Evolutionary conservation across 2,888 invertebrate species (phyloP).

Genomic region (Ormia ochracea): DNA sequence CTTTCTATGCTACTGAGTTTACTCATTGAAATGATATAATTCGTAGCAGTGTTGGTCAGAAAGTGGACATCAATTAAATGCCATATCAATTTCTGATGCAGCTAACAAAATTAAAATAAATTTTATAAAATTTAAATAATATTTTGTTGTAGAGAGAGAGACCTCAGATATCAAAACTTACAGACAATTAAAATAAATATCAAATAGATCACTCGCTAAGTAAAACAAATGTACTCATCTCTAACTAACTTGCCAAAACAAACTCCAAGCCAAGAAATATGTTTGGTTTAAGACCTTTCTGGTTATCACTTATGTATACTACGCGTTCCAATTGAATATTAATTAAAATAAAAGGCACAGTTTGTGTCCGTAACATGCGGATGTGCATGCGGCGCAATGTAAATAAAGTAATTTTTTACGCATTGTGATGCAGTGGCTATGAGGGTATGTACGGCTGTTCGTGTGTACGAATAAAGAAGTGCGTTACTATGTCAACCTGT

Average conservation of each 20-base stretch:
- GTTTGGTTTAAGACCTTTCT: not conserved
- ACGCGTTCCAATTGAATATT: constrained; percentile 18
- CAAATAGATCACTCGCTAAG: not conserved
- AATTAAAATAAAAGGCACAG: constrained; percentile 42
- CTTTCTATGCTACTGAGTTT: no score
- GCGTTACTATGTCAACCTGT: no score
- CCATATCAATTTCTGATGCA: no score
- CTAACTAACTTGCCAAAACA: not conserved
- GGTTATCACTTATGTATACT: not conserved
- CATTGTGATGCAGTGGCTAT: no score
- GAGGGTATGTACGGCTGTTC: not conserved
- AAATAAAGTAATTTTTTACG: constrained; percentile 39
- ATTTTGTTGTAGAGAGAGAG: no score
- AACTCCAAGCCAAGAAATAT: not conserved
- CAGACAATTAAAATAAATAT: no score
- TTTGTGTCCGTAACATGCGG: constrained; percentile 16
- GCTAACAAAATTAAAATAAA: no score
- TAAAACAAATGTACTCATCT: not conserved
- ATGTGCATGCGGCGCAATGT: constrained; percentile 3
- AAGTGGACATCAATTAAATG: no score
- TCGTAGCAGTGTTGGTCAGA: no score
- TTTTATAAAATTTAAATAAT: no score
- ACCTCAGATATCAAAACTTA: no score
- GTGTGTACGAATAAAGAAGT: not conserved
- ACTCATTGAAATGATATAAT: no score